Base-by-base conservation (phyloP, 2,888 invertebrate species). In the Lucinisca nassula region DNA sequence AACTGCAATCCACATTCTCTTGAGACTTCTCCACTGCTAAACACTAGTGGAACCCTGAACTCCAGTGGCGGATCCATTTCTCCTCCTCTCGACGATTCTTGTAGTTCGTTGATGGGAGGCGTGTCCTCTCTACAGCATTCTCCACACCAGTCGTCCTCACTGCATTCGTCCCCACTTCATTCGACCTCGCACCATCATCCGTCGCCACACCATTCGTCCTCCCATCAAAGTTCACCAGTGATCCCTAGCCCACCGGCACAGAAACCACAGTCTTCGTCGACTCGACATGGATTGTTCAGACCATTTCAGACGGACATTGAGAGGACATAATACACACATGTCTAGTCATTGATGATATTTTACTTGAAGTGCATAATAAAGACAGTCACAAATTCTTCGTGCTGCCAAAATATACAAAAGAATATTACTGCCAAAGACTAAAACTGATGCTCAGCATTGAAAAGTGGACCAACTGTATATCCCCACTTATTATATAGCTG, bases 221-320 rank as follows among this genome's bases (percentile, higher is more conserved):
- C 81, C 27, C 76, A 67, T n/a, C 81, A 70, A 72, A 75, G 37
- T 40, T 88, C 85, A 24, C 88, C 81, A 24, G 49, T 75, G 55
- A 37, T 76, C 8, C 51, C 81, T 2, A 79, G 74, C 24, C 77
- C 82, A 49, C 80, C 61, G 27, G n/a, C 73, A 49, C n/a, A 30
- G 74, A 81, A 81, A 35, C 30, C 51, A 40, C 75, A 81, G 32
- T n/a, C n/a, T n/a, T 72, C 76, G 51, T 82, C 88, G 0, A 51
- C 93, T 70, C 88, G 90, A 38, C 92, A 88, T 12, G 91, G 90
- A 51, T 83, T 93, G 12, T 93, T 93, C 79, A 80, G 92, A 61
- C 93, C 93, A 14, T 93, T 93, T 80, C 91, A 92, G 74, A 84
- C 90, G 3, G 92, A 93, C 45, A 86, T 89, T 14, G 93, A 93